A percentile compares a stretch with the other conserved stretches of the same genome.
Evolutionary conservation across 2,888 invertebrate genomes (phyloP).

Genomic region (Caenorhabditis sp.): DNA sequence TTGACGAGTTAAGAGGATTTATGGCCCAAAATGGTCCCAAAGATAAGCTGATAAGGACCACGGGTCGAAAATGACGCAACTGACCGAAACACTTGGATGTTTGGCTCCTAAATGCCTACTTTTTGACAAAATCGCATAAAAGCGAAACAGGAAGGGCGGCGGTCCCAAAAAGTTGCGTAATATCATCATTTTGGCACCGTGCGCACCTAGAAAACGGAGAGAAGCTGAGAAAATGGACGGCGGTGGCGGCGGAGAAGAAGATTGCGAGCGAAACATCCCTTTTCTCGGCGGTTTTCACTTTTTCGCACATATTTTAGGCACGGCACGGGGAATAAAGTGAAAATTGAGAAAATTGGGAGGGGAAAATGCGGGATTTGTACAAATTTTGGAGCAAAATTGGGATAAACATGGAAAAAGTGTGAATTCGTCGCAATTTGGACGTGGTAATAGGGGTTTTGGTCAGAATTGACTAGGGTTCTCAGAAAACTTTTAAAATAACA

Average conservation of each 20-base stretch:
- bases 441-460: no score
- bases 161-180: conserved; percentile 40
- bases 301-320: conserved; percentile 50
- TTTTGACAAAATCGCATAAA: conserved; percentile 6
- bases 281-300: conserved; percentile 13
- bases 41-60: not conserved
- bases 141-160: conserved; percentile 1
- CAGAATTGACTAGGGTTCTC: no score
- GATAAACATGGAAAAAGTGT: no score
- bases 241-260: not conserved
- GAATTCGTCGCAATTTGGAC: no score
- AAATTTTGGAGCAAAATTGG: no score
- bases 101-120: no score
- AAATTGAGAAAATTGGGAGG: not conserved
- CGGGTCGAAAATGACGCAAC: not conserved
- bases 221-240: conserved; percentile 2
- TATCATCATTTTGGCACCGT: conserved; percentile 29
- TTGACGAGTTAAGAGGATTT: conserved; percentile 22
- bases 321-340: not conserved
- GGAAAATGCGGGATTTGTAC: no score
- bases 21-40: not conserved
- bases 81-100: no score
- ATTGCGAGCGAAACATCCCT: not conserved
- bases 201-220: not conserved
- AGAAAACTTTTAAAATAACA: no score